These are phyloP conservation scores for Philonicus albiceps DNA, from an alignment of 2,888 invertebrate genomes.

Conservation along the genomic window DNA sequence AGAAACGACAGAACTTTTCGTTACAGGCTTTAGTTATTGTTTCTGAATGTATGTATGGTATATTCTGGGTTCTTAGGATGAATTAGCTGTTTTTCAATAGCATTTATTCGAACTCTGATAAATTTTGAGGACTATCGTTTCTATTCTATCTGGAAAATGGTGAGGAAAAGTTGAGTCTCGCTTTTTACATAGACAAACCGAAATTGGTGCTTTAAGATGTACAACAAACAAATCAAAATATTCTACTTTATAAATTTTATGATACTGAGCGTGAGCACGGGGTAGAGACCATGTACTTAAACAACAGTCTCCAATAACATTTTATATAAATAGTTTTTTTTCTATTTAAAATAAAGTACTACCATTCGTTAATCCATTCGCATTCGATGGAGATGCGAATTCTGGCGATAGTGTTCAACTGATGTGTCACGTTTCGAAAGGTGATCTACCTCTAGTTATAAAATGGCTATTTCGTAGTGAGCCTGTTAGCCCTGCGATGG, in stretches of 20 bases:
- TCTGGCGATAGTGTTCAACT: conserved; percentile 69
- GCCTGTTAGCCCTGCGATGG: conserved; percentile 67
- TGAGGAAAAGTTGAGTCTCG: no score
- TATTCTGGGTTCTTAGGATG: no score
- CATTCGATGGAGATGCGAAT: conserved; percentile 63
- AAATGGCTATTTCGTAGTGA: conserved; percentile 65
- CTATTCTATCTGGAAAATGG: no score
- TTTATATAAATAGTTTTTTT: not conserved
- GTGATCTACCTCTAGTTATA: conserved; percentile 67
- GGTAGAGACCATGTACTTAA: conserved; percentile 23
- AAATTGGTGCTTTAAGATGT: no score
- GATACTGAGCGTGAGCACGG: not conserved
- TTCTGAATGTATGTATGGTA: no score
- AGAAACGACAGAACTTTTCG: no score
- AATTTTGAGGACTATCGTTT: no score
- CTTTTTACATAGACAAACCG: not conserved
- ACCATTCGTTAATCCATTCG: conserved; percentile 66
- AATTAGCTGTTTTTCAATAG: no score
- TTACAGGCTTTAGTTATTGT: no score
- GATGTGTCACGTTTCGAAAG: conserved; percentile 66
- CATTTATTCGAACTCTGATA: no score
- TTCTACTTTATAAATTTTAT: no score
- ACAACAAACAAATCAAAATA: no score
- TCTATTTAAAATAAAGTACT: conserved; percentile 64
- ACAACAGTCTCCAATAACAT: not conserved